phyloP scores from a whole-genome alignment of 1,140 invertebrate species.

The Pinna nobilis region DNA sequence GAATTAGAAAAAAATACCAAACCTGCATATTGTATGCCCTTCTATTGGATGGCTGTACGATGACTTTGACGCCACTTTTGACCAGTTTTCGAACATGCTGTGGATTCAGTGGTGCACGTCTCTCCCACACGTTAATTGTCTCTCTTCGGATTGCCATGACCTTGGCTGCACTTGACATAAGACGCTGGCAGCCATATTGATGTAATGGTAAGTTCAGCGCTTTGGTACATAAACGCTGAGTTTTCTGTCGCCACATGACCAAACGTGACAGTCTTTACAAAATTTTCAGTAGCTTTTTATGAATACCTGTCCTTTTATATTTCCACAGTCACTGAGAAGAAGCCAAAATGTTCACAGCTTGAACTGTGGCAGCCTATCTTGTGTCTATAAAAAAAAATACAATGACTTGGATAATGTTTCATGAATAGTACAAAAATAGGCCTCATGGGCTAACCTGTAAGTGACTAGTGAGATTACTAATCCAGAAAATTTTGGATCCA shows the following conservation, averaged over 20 bases:
- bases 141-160: constrained; percentile 81
- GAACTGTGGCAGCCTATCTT: too few species aligned
- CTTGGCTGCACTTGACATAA: constrained; percentile 12
- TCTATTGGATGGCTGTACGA: constrained; percentile 98
- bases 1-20: neutral
- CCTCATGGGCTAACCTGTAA: too few species aligned
- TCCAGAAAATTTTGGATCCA: too few species aligned
- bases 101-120: constrained; percentile 95
- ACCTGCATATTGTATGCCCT: constrained; percentile 97
- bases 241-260: constrained; percentile 50
- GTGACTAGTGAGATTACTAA: too few species aligned
- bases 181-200: constrained; percentile 28
- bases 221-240: constrained; percentile 40
- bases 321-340: too few species aligned
- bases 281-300: too few species aligned
- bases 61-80: constrained; percentile 89
- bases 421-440: too few species aligned
- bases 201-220: constrained; percentile 18
- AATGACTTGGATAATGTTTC: too few species aligned
- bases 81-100: constrained; percentile 91
- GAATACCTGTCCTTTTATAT: too few species aligned
- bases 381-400: too few species aligned
- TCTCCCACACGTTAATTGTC: constrained; percentile 98
- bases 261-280: too few species aligned
- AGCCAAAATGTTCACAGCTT: too few species aligned